These are phyloP conservation scores for Chloroclystis v-ata DNA, from an alignment of 2,888 invertebrate genomes.

Conservation along the genomic window DNA sequence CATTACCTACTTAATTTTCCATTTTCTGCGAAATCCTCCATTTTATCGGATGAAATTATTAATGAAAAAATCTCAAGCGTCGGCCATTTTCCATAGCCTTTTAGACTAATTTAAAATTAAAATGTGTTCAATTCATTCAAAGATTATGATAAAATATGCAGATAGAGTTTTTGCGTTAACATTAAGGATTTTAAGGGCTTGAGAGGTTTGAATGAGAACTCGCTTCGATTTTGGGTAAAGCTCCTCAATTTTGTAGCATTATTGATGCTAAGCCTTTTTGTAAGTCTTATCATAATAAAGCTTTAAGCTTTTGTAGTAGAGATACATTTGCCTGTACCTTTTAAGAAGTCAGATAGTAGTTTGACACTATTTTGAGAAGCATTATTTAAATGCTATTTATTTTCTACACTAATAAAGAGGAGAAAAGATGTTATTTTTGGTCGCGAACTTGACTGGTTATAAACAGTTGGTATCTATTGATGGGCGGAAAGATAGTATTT, in stretches of 20 bases:
- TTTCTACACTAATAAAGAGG: no score
- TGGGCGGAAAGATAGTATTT: no score
- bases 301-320: no score
- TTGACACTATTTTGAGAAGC: no score
- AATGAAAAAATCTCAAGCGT: constrained; percentile 30
- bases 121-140: constrained; percentile 65
- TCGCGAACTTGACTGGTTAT: no score
- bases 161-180: constrained; percentile 54
- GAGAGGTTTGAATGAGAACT: constrained; percentile 5
- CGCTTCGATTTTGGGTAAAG: constrained; percentile 4
- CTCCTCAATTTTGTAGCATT: background rate
- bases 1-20: background rate
- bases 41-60: constrained; percentile 30
- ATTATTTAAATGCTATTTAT: no score
- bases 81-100: constrained; percentile 41
- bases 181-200: constrained; percentile 22
- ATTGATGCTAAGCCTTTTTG: background rate
- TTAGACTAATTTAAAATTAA: constrained; percentile 65
- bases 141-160: constrained; percentile 70
- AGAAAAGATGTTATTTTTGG: no score
- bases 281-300: no score
- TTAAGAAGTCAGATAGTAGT: no score
- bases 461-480: no score
- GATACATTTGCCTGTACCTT: no score
- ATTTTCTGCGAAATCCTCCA: constrained; percentile 5